These are phyloP conservation scores for Piezodorus guildinii DNA, from an alignment of 1,140 invertebrate genomes.

Conservation along the genomic window DNA sequence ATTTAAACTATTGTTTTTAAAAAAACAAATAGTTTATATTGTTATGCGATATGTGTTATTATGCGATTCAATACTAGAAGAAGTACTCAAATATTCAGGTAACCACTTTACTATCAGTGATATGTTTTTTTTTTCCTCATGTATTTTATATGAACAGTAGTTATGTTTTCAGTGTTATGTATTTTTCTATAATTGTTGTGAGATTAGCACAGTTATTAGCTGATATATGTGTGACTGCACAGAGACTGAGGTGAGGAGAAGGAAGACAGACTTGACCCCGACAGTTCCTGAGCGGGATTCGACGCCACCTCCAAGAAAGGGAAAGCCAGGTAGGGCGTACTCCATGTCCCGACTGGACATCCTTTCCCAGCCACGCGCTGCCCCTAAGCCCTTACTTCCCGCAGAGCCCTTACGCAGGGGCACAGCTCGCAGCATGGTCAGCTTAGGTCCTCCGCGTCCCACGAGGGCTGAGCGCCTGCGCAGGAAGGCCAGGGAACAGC, in stretches of 20 bases:
- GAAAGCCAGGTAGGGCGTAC: conserved; percentile 56
- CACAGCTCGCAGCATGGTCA: conserved; percentile 43
- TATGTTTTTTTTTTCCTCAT: too few species aligned
- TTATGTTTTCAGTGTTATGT: too few species aligned
- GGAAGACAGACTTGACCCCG: conserved; percentile 79
- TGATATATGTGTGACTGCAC: conserved; percentile 7
- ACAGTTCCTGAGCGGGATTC: conserved; percentile 67
- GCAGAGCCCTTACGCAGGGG: conserved; percentile 30
- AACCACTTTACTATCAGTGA: too few species aligned
- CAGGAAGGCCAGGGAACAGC: conserved; percentile 39
- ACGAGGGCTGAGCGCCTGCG: conserved; percentile 43
- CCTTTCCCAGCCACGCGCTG: conserved; percentile 56
- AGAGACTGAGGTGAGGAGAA: conserved; percentile 33
- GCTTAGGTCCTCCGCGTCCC: conserved; percentile 36
- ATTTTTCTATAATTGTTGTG: too few species aligned
- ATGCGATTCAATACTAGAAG: too few species aligned
- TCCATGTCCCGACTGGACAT: conserved; percentile 84
- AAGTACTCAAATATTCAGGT: too few species aligned
- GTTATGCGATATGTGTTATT: too few species aligned
- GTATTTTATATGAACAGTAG: too few species aligned
- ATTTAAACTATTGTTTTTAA: too few species aligned
- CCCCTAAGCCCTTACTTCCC: conserved; percentile 31
- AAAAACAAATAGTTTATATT: too few species aligned
- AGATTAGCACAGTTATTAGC: conserved; percentile 1
- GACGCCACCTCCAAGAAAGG: conserved; percentile 15